A percentile compares a stretch with the other conserved stretches of the same genome.
Conservation (phyloP, 2,113 vertebrate species). For the Nicator chloris region DNA sequence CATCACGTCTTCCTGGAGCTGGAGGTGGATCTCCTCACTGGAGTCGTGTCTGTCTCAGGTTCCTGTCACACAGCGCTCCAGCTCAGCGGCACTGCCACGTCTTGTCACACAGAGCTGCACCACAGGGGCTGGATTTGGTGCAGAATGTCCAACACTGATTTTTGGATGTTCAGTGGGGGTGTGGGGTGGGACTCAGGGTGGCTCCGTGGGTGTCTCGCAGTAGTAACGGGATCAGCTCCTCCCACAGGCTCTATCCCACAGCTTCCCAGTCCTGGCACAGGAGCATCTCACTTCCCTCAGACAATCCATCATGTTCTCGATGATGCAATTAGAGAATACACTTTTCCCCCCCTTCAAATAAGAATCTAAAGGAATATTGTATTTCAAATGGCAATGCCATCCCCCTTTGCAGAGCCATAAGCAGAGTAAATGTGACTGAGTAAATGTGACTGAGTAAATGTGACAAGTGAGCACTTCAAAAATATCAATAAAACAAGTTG, state of each 20-base stretch:
- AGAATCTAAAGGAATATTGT: neutral
- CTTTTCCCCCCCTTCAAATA: neutral
- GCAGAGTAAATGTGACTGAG: neutral
- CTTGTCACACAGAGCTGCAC: neutral
- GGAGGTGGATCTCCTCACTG: neutral
- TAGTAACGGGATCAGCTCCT: neutral
- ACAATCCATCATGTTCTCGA: neutral
- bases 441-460: neutral
- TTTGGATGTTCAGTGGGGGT: neutral
- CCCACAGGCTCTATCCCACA: neutral
- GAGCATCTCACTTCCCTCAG: neutral
- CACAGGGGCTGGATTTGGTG: neutral
- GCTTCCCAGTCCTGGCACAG: neutral
- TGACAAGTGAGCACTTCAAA: neutral
- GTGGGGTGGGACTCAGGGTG: neutral
- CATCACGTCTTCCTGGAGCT: neutral
- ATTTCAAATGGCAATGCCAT: neutral
- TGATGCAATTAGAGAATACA: neutral
- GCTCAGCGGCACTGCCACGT: fast-evolving
- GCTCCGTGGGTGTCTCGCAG: neutral
- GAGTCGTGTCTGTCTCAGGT: neutral
- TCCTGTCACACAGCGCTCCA: neutral
- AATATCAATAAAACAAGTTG: neutral
- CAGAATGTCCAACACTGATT: neutral
- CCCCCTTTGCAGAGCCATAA: neutral